Base-by-base conservation (phyloP, 2,797 vertebrate species). In the Rachycentron canadum region DNA sequence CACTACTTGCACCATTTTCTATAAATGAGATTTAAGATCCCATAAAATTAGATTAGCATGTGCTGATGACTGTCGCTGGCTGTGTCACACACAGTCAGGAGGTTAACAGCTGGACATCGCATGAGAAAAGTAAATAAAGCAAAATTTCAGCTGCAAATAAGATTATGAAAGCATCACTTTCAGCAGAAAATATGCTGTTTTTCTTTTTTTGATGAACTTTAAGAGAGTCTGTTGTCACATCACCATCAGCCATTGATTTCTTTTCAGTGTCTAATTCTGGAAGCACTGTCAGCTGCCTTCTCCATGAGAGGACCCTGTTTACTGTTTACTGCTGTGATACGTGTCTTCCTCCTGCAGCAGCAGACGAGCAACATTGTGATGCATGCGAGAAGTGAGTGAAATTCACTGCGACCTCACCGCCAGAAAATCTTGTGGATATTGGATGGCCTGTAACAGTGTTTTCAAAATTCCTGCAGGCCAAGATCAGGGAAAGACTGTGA, bases 21-120 rank as follows among this genome's bases (percentile, higher is more conserved):
- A 34, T 87, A 77, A 87, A 77, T 76, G 69, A 81, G 77, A 74
- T 77, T 81, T 81, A 83, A 79, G 60, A 80, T 59, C 70, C 66
- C 62, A 4, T 73, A 69, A 69, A 76, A 79, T 84, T 23, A 14
- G 73, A 79, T 84, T 74, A 84, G 81, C 63, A 73, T 71, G 53
- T 69, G 73, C 67, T 65, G 65, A 72, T 67, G 41, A 43, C 41
- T 21, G 17, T 19, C 13, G 17, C 43, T 45, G 43, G 43, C 43
- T 45, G 43, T 21, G 57, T 57, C 28, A 14, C 34, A 59, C 55
- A 50, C 55, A 62, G 66, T 43, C 53, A 53, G 55, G 34, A 55
- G 47, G 53, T 57, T 63, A 82, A 66, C 71, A 34, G 47, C 59
- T 67, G 32, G 68, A 68, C 56, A 77, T 63, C 63, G 13, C 47